Conservation (phyloP, 2,797 vertebrate genomes). For the Siniperca scherzeri region DNA sequence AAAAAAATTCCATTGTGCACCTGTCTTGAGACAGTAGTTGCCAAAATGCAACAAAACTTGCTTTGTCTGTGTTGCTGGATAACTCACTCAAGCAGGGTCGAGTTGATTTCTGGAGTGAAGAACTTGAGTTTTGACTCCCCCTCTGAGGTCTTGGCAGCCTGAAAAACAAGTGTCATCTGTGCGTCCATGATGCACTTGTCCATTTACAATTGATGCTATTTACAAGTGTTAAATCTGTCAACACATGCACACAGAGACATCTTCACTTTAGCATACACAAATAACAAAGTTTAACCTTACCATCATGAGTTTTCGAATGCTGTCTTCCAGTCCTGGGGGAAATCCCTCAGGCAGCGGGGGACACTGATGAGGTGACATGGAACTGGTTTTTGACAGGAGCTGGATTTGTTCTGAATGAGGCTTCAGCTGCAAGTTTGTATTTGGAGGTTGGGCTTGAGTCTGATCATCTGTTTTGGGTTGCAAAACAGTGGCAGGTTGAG, state of each 20-base stretch:
- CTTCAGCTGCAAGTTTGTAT: not conserved
- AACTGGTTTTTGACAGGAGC: constrained; percentile 23
- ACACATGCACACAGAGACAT: not conserved
- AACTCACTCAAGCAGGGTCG: constrained; percentile 93
- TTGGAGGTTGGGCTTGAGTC: constrained; percentile 8
- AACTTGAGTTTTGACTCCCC: constrained; percentile 92
- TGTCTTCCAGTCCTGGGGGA: constrained; percentile 59
- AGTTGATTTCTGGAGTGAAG: constrained; percentile 93
- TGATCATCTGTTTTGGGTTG: not conserved
- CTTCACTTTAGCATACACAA: not conserved
- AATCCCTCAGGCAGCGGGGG: constrained; percentile 68
- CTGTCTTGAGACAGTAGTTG: not conserved
- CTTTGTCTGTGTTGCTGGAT: no score
- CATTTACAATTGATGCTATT: not conserved
- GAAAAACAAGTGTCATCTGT: constrained; percentile 3
- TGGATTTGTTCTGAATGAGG: constrained; percentile 39
- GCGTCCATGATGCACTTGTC: not conserved
- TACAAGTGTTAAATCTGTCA: not conserved
- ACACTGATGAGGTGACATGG: not conserved
- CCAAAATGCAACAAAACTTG: not conserved
- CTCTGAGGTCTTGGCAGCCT: constrained; percentile 90
- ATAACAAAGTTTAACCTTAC: constrained; percentile 28
- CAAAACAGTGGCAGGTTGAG: constrained; percentile 24
- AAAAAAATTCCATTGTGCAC: not conserved
- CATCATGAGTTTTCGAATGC: constrained; percentile 59